Percentiles rank a stretch among this genome's conserved stretches.
phyloP scores from a whole-genome alignment of 2,797 vertebrate species.

The Acanthis flammea region DNA sequence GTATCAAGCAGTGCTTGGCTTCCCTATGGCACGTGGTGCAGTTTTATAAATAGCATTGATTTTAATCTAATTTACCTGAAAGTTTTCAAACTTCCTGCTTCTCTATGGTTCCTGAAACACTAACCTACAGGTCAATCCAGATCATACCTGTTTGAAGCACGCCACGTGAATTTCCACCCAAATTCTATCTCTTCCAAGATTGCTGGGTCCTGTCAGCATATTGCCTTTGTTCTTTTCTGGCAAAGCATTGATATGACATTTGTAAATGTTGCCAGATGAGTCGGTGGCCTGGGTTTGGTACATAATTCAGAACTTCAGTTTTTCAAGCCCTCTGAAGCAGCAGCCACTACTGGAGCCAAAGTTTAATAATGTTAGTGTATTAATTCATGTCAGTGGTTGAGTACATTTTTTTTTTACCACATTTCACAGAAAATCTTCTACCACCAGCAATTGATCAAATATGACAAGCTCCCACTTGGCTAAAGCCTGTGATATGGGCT shows the following conservation, averaged over 20 bases:
- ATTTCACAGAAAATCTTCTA: constrained; percentile 44
- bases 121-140: background rate
- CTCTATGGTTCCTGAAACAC: background rate
- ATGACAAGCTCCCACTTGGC: constrained; percentile 36
- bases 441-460: constrained; percentile 34
- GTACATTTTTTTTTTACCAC: background rate
- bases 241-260: constrained; percentile 42
- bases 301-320: constrained; percentile 19
- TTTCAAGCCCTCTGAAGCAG: constrained; percentile 13
- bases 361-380: constrained; percentile 43
- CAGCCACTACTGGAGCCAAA: constrained; percentile 8
- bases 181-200: constrained; percentile 1
- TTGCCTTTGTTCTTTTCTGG: constrained; percentile 26
- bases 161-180: background rate
- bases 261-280: constrained; percentile 47
- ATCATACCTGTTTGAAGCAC: background rate
- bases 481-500: background rate
- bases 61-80: background rate
- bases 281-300: background rate
- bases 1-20: background rate
- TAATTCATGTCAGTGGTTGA: constrained; percentile 51
- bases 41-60: background rate
- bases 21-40: background rate
- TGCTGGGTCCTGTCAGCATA: background rate
- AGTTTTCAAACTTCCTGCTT: background rate